Percentiles rank a stretch among this genome's conserved stretches.
Conservation (phyloP, 1,140 invertebrate genomes). For the Melitaea cinxia region DNA sequence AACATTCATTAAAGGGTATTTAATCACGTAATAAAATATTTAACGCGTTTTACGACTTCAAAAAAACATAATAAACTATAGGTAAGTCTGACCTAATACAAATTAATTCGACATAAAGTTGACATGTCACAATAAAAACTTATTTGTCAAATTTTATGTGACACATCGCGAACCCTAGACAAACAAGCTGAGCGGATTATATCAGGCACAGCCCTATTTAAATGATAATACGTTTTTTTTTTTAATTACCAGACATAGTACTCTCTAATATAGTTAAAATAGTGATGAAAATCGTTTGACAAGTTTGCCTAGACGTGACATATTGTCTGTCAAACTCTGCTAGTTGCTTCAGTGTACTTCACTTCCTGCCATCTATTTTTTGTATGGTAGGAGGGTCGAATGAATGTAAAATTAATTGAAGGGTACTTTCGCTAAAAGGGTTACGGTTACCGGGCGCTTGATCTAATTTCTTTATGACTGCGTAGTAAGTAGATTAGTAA, state of each 20-base stretch:
- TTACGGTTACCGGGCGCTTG: constrained; percentile 54
- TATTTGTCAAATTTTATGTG: constrained; percentile 54
- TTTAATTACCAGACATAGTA: constrained; percentile 9
- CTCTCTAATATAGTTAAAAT: neutral
- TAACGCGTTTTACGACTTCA: constrained; percentile 31
- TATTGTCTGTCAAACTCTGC: constrained; percentile 45
- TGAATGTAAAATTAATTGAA: constrained; percentile 77
- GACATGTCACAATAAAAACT: constrained; percentile 48
- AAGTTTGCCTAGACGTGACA: neutral
- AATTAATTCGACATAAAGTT: constrained; percentile 33
- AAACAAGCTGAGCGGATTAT: constrained; percentile 50
- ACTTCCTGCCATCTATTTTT: constrained; percentile 68
- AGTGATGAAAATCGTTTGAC: constrained; percentile 12
- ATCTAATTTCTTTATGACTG: constrained; percentile 59
- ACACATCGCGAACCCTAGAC: constrained; percentile 49
- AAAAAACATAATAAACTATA: constrained; percentile 27
- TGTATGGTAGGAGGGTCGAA: constrained; percentile 53
- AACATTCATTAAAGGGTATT: neutral
- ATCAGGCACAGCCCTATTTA: constrained; percentile 40
- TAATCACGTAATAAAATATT: constrained; percentile 16
- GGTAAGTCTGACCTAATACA: constrained; percentile 32
- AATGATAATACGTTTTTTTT: constrained; percentile 29
- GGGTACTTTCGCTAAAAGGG: constrained; percentile 61
- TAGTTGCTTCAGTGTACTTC: constrained; percentile 45
- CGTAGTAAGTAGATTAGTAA: constrained; percentile 13